Evolutionary conservation across 2,888 invertebrate species (phyloP), one percentile per base, ranked within the genome.

Genomic region (Oegoconia quadripuncta): DNA sequence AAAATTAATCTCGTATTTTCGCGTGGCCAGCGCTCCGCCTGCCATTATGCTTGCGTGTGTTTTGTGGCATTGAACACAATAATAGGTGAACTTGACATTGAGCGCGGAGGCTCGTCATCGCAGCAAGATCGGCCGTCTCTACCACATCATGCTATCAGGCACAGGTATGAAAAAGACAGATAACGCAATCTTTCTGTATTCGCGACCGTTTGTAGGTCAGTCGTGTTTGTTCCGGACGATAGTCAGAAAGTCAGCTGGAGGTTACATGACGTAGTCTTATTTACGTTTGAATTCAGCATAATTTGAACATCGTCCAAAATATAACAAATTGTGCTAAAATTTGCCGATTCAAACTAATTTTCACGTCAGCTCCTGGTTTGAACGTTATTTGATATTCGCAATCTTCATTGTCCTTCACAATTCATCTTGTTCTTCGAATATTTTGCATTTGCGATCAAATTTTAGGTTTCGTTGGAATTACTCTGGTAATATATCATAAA

Each of bases 71-170:
- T 87, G 86, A 83, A 65, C 70, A 79, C 86, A 86, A 83, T 84
- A 83, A 84, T 83, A 86, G 81, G 77, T 86, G 87, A 87, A 87
- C 87, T 87, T 87, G 87, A 87, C 87, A 86, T 87, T 86, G 87
- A 84, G 80, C 75, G 59, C 72, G 77, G 80, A 83, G 84, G 81
- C 83, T 87, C 86, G 86, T 87, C 86, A 84, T 78, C 78, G 73
- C 66, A 75, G 71, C 75, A 64, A 73, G 71, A 67, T 66, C 61
- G 54, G 64, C 72, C 65, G 58, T 83, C 84, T 79, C 83, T 66
- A 56, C 67, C 75, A 59, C 74, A 62, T 80, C 37, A 45, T 42
- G 32, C 52, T 44, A 55, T 44, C 41, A 46, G 42, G 41, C 48
- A 37, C 48, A 64, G 51, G 81, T 63, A 58, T 52, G 72, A 87